Base-by-base conservation (phyloP, 2,797 vertebrate species). In the Siniperca obscura region DNA sequence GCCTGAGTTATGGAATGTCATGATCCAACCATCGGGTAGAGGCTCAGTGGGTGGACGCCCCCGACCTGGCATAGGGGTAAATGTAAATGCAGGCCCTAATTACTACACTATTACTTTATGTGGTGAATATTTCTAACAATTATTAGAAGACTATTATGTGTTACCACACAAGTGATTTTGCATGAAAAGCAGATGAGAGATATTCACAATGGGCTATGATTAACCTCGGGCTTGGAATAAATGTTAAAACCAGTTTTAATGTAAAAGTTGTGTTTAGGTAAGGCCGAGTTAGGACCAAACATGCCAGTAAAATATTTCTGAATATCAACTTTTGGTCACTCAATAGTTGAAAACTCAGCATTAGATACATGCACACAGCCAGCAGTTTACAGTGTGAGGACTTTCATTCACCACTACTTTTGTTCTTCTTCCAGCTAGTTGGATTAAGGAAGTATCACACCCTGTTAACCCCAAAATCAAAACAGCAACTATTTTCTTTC, bases 1-100 rank as follows among this genome's bases (percentile, higher is more conserved):
- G 96, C 98, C 98, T 0, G 98, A 99, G 90, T 99, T 99, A 95
- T 99, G 98, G 96, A 99, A 99, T 96, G 98, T 99, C 98, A 99
- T 99, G 94, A 99, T 99, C 98, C 98, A 99, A 84, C 98, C 98
- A 61, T 99, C 98, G n/a, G 98, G 98, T 86, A 99, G 95, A 11
- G 98, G 98, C 76, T 99, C 98, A 34, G 98, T 99, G 76, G 98
- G 98, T 38, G 98, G 98, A 76, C 98, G 98, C 56, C 98, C 98
- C 82, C 98, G 98, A 96, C 97, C 98, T 99, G 92, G 67, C 59
- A 83, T 17, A 72, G 44, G 27, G 46, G 17, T 22, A 61, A 74
- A 53, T 34, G 7, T 0, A 25, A 75, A 70, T 52, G 17, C 4
- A 73, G 12, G 50, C n/a, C 53, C 6, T 14, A 17, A 66, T 62